These are phyloP conservation scores for Dasyprocta punctata DNA, from an alignment of 2,113 vertebrate species.

Conservation along the genomic window DNA sequence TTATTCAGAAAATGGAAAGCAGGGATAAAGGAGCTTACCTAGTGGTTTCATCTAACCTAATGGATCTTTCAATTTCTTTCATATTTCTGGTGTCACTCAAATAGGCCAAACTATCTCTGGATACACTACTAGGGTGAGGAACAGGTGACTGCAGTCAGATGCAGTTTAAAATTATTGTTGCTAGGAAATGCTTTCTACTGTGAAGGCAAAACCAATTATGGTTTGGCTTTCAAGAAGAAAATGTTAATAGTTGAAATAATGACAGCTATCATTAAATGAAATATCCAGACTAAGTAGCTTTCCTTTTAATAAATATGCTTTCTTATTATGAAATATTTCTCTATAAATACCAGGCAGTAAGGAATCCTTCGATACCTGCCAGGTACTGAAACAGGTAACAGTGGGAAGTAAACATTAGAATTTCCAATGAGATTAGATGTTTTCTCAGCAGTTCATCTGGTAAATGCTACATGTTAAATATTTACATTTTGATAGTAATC, in stretches of 20 bases:
- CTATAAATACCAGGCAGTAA: conserved; percentile 1
- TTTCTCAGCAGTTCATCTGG: conserved; percentile 64
- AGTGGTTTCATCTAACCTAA: neutral
- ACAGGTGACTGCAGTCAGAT: neutral
- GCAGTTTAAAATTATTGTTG: neutral
- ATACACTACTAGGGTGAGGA: neutral
- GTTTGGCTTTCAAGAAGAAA: conserved; percentile 15
- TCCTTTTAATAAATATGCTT: conserved; percentile 15
- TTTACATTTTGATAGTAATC: conserved; percentile 71
- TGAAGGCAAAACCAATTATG: neutral
- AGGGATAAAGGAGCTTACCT: neutral
- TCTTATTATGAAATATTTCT: conserved; percentile 46
- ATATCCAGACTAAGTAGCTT: neutral
- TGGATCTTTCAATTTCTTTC: neutral
- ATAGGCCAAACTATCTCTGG: neutral
- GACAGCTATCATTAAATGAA: neutral
- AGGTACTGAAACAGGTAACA: neutral
- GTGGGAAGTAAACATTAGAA: conserved; percentile 25
- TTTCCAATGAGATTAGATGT: conserved; percentile 45
- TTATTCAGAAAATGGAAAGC: conserved; percentile 15
- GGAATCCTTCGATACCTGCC: conserved; percentile 18
- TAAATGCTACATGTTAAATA: conserved; percentile 74
- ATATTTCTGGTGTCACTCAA: neutral
- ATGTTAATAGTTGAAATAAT: neutral
- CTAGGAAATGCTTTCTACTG: neutral